These are phyloP conservation scores for Gadus chalcogrammus DNA, from an alignment of 2,113 vertebrate genomes.

Conservation along the genomic window DNA sequence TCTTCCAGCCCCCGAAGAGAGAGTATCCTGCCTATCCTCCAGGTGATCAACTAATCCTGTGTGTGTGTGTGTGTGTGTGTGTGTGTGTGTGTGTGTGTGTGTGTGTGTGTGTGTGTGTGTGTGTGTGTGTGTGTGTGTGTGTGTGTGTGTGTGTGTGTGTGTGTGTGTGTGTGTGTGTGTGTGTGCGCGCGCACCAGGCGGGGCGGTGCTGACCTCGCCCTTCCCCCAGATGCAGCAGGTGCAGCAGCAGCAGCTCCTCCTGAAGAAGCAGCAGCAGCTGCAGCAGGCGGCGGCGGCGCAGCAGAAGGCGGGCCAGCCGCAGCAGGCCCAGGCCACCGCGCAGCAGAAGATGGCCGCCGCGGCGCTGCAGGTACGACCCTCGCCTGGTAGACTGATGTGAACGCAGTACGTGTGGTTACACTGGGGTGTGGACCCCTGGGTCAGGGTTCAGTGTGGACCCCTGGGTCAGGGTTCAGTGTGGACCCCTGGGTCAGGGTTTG, in stretches of 20 bases:
- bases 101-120: background rate
- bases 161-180: no score
- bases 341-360: conserved; percentile 81
- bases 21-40: no score
- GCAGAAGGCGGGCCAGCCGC: conserved; percentile 84
- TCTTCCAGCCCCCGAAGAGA: no score
- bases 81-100: background rate
- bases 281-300: conserved; percentile 76
- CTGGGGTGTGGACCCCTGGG: no score
- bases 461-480: no score
- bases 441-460: no score
- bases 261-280: conserved; percentile 76
- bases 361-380: background rate
- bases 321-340: conserved; percentile 76
- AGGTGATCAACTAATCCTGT: no score
- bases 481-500: no score
- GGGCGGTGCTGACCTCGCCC: conserved; percentile 74
- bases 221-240: conserved; percentile 71
- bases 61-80: background rate
- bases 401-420: no score
- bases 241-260: conserved; percentile 74
- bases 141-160: background rate
- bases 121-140: no score
- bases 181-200: conserved; percentile 61
- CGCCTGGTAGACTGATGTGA: background rate